Evolutionary conservation across 2,888 invertebrate species (phyloP).

Genomic region (Tetragonisca angustula): DNA sequence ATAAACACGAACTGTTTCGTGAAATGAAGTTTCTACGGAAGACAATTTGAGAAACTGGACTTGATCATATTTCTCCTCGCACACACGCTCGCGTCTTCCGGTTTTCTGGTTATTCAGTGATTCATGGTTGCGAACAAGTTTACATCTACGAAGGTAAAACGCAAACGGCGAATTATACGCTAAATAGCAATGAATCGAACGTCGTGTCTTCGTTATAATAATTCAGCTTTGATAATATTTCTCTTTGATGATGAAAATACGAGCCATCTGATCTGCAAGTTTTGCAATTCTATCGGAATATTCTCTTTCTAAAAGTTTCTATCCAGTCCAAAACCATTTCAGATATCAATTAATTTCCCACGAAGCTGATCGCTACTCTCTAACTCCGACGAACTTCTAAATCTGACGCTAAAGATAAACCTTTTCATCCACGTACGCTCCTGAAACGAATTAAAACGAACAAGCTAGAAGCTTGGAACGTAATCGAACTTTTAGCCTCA

Average conservation of each 20-base stretch:
- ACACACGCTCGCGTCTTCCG: constrained; percentile 16
- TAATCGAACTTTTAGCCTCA: background rate
- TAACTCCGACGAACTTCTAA: background rate
- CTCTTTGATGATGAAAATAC: background rate
- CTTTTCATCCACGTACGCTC: background rate
- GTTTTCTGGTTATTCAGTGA: constrained; percentile 40
- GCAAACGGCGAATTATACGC: background rate
- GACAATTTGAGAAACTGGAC: constrained; percentile 34
- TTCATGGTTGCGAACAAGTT: constrained; percentile 21
- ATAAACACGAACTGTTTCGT: constrained; percentile 41
- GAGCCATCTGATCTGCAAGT: too few relatives aligned
- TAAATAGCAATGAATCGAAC: background rate
- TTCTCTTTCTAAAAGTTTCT: background rate
- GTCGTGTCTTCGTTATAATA: background rate
- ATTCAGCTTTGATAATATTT: background rate
- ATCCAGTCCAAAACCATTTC: background rate
- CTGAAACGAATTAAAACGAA: background rate
- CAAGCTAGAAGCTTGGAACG: background rate
- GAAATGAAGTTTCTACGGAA: constrained; percentile 37
- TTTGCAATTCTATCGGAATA: too few relatives aligned
- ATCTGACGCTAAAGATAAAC: background rate
- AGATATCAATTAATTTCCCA: background rate
- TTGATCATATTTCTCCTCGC: constrained; percentile 36
- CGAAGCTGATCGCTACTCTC: background rate
- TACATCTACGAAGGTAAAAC: constrained; percentile 15